These are phyloP conservation scores for Aegotheles bennettii DNA, from an alignment of 2,113 vertebrate genomes.

Conservation along the genomic window DNA sequence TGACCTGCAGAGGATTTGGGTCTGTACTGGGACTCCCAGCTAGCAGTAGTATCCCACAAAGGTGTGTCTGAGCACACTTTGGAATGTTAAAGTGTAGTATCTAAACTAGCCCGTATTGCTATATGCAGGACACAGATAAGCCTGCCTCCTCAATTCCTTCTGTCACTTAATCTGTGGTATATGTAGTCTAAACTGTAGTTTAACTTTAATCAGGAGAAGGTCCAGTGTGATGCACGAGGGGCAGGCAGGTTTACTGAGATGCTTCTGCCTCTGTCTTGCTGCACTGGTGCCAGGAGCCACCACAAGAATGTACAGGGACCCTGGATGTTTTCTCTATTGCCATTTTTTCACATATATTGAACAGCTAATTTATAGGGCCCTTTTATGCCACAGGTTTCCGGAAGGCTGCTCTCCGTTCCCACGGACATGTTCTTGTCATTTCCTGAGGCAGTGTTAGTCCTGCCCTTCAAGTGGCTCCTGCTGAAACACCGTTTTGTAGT, in stretches of 20 bases:
- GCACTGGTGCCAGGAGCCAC: neutral
- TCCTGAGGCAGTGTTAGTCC: neutral
- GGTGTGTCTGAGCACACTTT: neutral
- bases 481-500: neutral
- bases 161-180: neutral
- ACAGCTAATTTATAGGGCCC: neutral
- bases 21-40: neutral
- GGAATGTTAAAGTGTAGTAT: neutral
- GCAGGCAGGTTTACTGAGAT: neutral
- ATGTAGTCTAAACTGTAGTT: neutral
- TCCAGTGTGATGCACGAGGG: neutral
- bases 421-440: neutral
- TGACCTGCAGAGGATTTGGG: fast-evolving
- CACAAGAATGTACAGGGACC: fast-evolving
- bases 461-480: neutral
- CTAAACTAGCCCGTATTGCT: neutral
- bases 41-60: neutral
- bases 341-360: neutral
- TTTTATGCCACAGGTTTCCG: neutral
- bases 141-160: neutral
- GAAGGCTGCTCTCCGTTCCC: neutral
- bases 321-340: neutral
- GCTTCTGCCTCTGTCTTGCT: neutral
- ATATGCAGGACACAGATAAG: neutral
- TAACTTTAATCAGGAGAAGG: neutral